Percentiles rank a stretch among this genome's conserved stretches.
These are phyloP conservation scores for Drosophila macrothrix DNA, from an alignment of 2,888 invertebrate genomes.

Conservation along the genomic window DNA sequence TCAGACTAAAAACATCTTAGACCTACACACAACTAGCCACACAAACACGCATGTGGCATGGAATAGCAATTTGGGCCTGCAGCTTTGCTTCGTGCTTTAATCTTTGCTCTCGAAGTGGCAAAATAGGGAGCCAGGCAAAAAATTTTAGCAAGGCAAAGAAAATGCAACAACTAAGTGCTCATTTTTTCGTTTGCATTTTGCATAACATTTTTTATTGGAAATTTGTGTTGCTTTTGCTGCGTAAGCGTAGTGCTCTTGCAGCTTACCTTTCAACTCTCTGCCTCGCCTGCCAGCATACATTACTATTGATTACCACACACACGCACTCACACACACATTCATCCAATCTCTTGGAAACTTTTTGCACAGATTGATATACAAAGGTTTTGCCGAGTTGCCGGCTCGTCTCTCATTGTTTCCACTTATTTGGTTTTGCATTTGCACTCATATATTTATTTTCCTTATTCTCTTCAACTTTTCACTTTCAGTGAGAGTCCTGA, in stretches of 20 bases:
- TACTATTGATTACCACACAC: constrained; percentile 78
- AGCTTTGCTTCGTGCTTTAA: constrained; percentile 22
- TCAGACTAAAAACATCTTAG: neutral
- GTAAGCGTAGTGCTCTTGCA: constrained; percentile 39
- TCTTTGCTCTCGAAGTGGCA: neutral
- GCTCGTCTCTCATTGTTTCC: constrained; percentile 54
- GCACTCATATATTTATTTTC: constrained; percentile 48
- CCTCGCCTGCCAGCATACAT: constrained; percentile 70
- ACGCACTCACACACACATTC: constrained; percentile 66
- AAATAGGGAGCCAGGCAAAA: neutral
- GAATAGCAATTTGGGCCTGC: constrained; percentile 10
- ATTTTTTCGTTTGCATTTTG: constrained; percentile 26
- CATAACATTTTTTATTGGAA: constrained; percentile 72
- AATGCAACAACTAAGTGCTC: constrained; percentile 23
- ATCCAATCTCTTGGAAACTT: constrained; percentile 68
- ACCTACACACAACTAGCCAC: neutral
- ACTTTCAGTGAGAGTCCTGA: constrained; percentile 57
- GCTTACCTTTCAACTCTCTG: constrained; percentile 50
- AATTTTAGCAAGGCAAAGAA: constrained; percentile 11
- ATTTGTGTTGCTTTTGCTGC: constrained; percentile 62
- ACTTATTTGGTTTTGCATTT: constrained; percentile 67
- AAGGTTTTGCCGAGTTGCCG: constrained; percentile 66
- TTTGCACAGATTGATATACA: constrained; percentile 78
- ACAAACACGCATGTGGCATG: neutral
- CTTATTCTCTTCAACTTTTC: constrained; percentile 38